Evolutionary conservation across 1,140 invertebrate genomes (phyloP).

Genomic region (Drosophila eugracilis): DNA sequence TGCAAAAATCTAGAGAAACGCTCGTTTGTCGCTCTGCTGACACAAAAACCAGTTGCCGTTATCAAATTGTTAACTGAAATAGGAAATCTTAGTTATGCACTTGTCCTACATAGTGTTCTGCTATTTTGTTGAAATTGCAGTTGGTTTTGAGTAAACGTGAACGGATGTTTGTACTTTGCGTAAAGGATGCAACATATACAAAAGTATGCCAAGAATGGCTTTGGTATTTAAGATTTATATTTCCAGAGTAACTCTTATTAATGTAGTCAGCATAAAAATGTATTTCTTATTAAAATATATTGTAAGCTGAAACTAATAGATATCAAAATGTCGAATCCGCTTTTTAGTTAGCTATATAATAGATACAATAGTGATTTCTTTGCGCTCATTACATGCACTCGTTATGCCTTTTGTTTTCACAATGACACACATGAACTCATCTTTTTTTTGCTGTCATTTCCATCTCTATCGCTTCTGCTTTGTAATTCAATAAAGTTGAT

Average conservation of each 20-base stretch:
- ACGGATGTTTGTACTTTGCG: neutral
- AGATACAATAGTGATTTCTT: constrained; percentile 1
- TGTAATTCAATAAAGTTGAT: constrained; percentile 73
- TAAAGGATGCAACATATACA: neutral
- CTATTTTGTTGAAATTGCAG: constrained; percentile 20
- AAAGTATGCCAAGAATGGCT: neutral
- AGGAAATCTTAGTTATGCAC: constrained; percentile 79
- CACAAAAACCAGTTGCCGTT: constrained; percentile 53
- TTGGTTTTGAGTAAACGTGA: constrained; percentile 11
- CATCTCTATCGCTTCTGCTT: constrained; percentile 24
- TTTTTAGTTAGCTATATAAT: neutral
- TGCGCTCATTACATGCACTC: constrained; percentile 56
- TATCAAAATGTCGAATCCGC: neutral
- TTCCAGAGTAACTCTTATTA: too few species aligned
- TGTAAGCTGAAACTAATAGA: neutral
- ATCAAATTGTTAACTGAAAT: constrained; percentile 81
- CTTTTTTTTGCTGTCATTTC: constrained; percentile 8
- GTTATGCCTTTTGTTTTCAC: constrained; percentile 58
- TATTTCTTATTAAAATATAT: neutral
- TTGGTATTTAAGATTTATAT: too few species aligned
- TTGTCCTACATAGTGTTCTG: constrained; percentile 48
- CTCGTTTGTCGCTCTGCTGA: constrained; percentile 41
- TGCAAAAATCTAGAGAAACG: constrained; percentile 36
- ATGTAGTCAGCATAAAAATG: too few species aligned
- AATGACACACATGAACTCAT: constrained; percentile 5